phyloP scores from a whole-genome alignment of 2,888 invertebrate genomes.

The Drosophila fulvimacula region DNA sequence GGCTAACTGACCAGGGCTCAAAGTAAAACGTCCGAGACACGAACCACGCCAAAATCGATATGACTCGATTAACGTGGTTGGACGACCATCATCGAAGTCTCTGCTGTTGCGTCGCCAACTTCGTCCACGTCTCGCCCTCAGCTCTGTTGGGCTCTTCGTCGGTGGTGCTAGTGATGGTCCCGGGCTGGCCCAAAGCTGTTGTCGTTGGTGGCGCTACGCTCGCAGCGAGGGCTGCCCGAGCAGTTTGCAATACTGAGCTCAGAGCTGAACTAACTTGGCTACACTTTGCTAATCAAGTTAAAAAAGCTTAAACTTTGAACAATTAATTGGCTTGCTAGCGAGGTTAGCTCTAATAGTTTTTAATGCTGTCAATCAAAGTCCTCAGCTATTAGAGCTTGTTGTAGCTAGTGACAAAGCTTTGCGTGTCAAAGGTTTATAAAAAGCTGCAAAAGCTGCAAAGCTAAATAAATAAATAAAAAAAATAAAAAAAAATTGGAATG shows the following conservation, averaged over 20 bases:
- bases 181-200: constrained; percentile 53
- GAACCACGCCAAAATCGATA: constrained; percentile 78
- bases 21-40: constrained; percentile 77
- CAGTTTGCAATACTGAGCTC: no score
- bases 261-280: not conserved
- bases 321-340: not conserved
- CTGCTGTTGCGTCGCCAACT: constrained; percentile 17
- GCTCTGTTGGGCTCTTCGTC: constrained; percentile 39
- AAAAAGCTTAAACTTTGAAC: not conserved
- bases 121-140: constrained; percentile 3
- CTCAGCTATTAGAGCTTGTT: no score
- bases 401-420: no score
- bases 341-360: not conserved
- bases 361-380: not conserved
- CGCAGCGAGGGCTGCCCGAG: constrained; percentile 31
- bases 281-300: not conserved
- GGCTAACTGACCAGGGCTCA: constrained; percentile 33
- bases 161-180: constrained; percentile 78
- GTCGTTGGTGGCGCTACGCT: constrained; percentile 67
- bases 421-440: no score
- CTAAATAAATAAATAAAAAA: no score
- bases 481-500: no score
- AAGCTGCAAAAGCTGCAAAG: no score
- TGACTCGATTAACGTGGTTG: constrained; percentile 77
- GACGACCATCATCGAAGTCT: constrained; percentile 35